These are phyloP conservation scores for Paguma larvata DNA, from an alignment of 2,797 vertebrate species.

Conservation along the genomic window DNA sequence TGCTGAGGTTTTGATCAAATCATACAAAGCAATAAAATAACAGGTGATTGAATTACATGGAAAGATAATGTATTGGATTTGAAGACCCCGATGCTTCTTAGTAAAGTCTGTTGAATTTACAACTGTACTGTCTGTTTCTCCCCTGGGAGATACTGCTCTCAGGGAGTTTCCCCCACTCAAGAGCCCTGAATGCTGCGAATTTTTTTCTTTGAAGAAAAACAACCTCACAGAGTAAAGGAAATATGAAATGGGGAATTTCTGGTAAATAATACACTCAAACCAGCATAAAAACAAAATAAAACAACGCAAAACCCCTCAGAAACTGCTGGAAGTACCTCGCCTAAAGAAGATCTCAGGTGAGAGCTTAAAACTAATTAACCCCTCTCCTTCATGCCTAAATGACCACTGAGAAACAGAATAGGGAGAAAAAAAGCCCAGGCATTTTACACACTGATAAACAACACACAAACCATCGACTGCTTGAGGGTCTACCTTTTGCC, in stretches of 20 bases:
- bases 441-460: neutral
- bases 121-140: neutral
- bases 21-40: constrained; percentile 81
- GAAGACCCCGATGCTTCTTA: constrained; percentile 62
- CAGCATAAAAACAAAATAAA: constrained; percentile 43
- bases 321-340: neutral
- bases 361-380: neutral
- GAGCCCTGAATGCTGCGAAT: neutral
- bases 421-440: neutral
- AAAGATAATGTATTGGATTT: constrained; percentile 76
- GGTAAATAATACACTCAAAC: neutral
- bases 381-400: neutral
- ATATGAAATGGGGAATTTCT: neutral
- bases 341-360: neutral
- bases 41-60: constrained; percentile 82
- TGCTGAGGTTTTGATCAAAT: constrained; percentile 83
- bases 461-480: neutral
- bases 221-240: constrained; percentile 26
- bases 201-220: constrained; percentile 40
- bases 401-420: constrained; percentile 1
- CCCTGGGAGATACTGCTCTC: neutral
- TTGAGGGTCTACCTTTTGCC: neutral
- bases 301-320: neutral
- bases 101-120: constrained; percentile 73
- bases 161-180: neutral